phyloP scores from a whole-genome alignment of 2,113 vertebrate genomes.

The Cottus gobio region DNA sequence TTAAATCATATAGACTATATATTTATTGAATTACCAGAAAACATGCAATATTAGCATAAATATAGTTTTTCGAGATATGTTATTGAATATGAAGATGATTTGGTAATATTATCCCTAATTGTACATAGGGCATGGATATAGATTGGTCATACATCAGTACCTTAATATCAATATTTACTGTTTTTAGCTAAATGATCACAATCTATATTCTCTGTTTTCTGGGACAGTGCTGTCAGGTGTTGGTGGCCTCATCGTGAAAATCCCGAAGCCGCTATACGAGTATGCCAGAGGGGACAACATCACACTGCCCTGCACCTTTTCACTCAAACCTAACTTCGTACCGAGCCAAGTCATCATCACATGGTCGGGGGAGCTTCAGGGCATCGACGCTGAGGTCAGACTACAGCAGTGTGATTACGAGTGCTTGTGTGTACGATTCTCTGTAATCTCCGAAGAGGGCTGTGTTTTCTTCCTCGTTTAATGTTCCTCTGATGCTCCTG shows the following conservation, averaged over 20 bases:
- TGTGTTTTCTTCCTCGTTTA: background rate
- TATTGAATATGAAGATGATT: too few species aligned
- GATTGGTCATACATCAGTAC: background rate
- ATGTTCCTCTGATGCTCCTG: background rate
- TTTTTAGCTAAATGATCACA: background rate
- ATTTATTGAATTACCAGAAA: too few species aligned
- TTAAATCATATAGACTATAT: too few species aligned
- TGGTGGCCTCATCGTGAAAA: constrained; percentile 31
- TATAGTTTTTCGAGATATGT: too few species aligned
- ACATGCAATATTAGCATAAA: too few species aligned
- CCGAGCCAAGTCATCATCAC: fast-evolving
- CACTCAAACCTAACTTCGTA: fast-evolving
- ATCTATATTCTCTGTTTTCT: background rate
- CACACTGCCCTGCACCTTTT: constrained; percentile 72
- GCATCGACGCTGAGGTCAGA: constrained; percentile 39
- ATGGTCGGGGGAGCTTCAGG: constrained; percentile 34
- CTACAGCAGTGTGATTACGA: background rate
- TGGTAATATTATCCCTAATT: background rate
- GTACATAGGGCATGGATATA: too few species aligned
- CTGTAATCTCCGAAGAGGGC: background rate
- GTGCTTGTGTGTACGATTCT: background rate
- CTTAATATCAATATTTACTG: background rate
- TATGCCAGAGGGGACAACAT: constrained; percentile 65
- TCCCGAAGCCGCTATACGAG: constrained; percentile 1
- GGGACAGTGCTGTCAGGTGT: constrained; percentile 55